A percentile compares a stretch with the other conserved stretches of the same genome.
These are phyloP conservation scores for Seriola rivoliana DNA, from an alignment of 2,113 vertebrate species.

Conservation along the genomic window DNA sequence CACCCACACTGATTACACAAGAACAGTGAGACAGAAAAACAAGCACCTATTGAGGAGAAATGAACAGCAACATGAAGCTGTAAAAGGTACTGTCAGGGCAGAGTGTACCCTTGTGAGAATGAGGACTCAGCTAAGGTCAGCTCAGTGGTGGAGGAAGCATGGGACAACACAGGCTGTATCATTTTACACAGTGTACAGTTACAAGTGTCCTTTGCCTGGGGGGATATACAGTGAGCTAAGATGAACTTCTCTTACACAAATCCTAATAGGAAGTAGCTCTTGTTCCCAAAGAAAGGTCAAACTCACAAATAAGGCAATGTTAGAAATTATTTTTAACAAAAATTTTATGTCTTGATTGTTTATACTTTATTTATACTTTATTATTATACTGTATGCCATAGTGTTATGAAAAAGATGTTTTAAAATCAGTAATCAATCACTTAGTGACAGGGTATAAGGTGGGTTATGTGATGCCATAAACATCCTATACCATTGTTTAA, in stretches of 20 bases:
- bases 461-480: background rate
- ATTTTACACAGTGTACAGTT: conserved; percentile 58
- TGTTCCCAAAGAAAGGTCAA: conserved; percentile 8
- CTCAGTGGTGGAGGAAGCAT: conserved; percentile 4
- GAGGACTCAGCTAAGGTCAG: conserved; percentile 52
- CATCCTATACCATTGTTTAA: background rate
- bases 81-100: background rate
- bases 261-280: conserved; percentile 6
- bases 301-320: background rate
- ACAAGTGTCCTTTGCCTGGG: conserved; percentile 52
- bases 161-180: conserved; percentile 33
- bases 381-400: background rate
- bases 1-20: background rate
- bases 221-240: conserved; percentile 21
- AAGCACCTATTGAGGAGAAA: conserved; percentile 4
- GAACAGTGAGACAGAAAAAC: background rate
- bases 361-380: background rate
- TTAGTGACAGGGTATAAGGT: background rate
- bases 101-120: background rate
- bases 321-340: background rate
- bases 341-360: background rate
- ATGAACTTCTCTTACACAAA: background rate
- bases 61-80: background rate
- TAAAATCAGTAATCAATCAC: background rate
- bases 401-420: background rate